Base-by-base conservation (phyloP, 2,888 invertebrate genomes). In the Ariolimax columbianus region DNA sequence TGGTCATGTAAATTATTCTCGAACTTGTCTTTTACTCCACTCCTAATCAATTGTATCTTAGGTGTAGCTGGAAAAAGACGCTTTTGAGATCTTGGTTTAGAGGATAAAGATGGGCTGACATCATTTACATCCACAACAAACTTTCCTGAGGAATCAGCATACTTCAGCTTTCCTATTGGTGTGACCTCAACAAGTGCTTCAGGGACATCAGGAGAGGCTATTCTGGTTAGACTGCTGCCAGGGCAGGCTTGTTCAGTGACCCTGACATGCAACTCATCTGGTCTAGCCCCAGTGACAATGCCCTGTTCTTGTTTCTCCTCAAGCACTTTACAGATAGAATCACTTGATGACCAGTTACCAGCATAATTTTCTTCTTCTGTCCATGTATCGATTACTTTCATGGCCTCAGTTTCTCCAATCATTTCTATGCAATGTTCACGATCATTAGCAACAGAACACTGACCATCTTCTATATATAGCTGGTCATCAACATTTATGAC, bases 341-440 rank as follows among this genome's bases (percentile, higher is more conserved):
- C 6, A 40, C n/a, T 30, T 17, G 26, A 23, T 30, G n/a, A 40
- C n/a, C n/a, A 23, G 6, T 0, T 23, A 63, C 9, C 1, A 26
- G 11, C 11, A 33, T 43, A 30, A 30, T 19, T 33, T 23, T 47
- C 68, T 38, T 43, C 30, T 40, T 83, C 70, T 47, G 83, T 70
- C 66, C 78, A 66, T 55, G 68, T 47, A 11, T 77, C 83, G 33
- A 83, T 47, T 33, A 68, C 77, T 33, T 36, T 66, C 68, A 83
- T 43, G 26, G 77, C 83, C 36, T 83, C 77, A 51, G 83, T 83
- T 68, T 83, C 83, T 7, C 83, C 83, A 33, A 83, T 63, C 77
- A 83, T 63, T 33, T 83, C 83, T 17, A 9, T 51, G 19, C 23
- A 36, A 43, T 14, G 43, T 26, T 73, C 73, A 73, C 30, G 14